Conservation (phyloP, 92 coral and sea anemone genomes). For the Parazoanthus swiftii region DNA sequence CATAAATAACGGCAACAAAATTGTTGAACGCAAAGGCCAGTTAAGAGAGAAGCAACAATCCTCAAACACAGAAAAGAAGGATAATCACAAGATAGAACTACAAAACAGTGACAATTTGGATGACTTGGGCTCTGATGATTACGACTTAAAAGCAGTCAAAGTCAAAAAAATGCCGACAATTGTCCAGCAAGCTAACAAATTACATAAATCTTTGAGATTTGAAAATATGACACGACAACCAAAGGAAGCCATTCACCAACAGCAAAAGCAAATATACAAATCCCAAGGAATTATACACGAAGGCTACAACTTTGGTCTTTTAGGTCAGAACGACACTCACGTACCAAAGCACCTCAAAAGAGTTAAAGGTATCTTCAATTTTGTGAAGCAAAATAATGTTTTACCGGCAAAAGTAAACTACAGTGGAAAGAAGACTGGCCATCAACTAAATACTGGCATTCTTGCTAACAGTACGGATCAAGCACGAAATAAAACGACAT, state of each 20-base stretch:
- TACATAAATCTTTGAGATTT: not conserved
- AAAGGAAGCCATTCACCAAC: not conserved
- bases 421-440: not conserved
- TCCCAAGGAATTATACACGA: not conserved
- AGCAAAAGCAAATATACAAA: not conserved
- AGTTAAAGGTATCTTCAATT: not conserved
- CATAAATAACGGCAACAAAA: not conserved
- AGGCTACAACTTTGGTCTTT: not conserved
- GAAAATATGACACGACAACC: not conserved
- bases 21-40: not conserved
- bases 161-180: not conserved
- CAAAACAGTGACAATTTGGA: not conserved
- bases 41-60: not conserved
- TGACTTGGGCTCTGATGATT: conserved; percentile 26
- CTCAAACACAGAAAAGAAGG: not conserved
- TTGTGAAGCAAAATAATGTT: not conserved
- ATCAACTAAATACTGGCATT: not conserved
- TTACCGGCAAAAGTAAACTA: not conserved
- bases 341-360: not conserved
- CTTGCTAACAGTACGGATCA: not conserved
- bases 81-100: not conserved
- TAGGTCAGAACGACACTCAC: not conserved
- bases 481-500: not conserved
- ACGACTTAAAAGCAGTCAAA: conserved; percentile 1
- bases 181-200: not conserved